Base-by-base conservation (phyloP, 2,888 invertebrate species). In the Synergus laeviventris region DNA sequence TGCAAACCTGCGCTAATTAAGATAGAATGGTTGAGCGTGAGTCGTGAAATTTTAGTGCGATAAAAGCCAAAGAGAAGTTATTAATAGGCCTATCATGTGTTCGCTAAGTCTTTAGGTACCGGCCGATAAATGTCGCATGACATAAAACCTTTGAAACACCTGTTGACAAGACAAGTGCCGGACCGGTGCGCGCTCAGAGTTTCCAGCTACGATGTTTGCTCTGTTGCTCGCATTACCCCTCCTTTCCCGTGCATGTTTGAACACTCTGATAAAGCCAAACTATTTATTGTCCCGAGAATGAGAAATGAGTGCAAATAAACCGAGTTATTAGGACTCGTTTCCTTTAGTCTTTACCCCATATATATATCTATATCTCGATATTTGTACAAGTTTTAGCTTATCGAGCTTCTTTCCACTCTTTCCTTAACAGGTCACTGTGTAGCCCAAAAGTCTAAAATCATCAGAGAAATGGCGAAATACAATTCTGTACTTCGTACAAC, bases 221-320 rank as follows among this genome's bases (percentile, higher is more conserved):
- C 77, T 75, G 31, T 31, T 73, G 16, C 49, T 59, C 38, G 61
- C 76, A 66, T 75, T 73, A 73, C 78, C 74, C 77, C 77, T 81
- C 77, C 77, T 77, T 76, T 74, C 60, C 73, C 66, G 73, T 70
- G 77, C 75, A 61, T 81, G 77, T 81, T 81, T 81, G 81, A 76
- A 79, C 77, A 78, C 60, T 73, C 78, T 81, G 81, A 79, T 81
- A 81, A 81, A 75, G 78, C 73, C 74, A 38, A 73, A 74, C 77
- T 75, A 79, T 79, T 81, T 79, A 79, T 79, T 79, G 74, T 77
- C 76, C 75, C 73, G 24, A 59, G 77, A 75, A 78, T 64, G 78
- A 76, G 24, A 59, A 79, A 74, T 36, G 74, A 77, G 49, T 31
- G 39, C 9, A 39, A 39, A 39, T 39, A 11, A 39, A 31, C 31